phyloP scores from a whole-genome alignment of 2,888 invertebrate genomes.

The Philereme vetulata region DNA sequence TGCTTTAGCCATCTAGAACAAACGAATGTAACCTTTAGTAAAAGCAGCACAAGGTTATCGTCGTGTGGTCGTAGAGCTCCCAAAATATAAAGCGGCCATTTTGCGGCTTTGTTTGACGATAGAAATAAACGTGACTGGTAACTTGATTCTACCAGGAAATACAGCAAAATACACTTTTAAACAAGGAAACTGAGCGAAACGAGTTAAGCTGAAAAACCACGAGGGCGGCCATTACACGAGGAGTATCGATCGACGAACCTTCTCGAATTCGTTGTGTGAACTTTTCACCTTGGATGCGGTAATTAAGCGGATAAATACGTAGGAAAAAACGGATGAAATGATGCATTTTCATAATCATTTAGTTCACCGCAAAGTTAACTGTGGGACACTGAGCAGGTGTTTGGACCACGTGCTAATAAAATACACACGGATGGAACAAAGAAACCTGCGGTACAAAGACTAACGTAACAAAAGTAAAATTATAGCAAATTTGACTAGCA shows the following conservation, averaged over 20 bases:
- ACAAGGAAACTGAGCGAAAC: background rate
- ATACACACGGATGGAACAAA: slow-evolving; percentile 8
- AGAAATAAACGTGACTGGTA: slow-evolving; percentile 12
- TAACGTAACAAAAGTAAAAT: too few species aligned
- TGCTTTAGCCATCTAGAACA: slow-evolving; percentile 86
- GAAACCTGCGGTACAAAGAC: slow-evolving; percentile 2
- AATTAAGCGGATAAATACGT: background rate
- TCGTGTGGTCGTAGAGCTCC: background rate
- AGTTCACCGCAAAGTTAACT: background rate
- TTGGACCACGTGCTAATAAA: slow-evolving; percentile 29
- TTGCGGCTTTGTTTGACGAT: slow-evolving; percentile 17
- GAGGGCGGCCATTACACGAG: slow-evolving; percentile 53
- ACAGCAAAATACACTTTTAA: background rate
- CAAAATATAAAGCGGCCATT: slow-evolving; percentile 26
- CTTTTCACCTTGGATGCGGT: slow-evolving; percentile 26
- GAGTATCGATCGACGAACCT: slow-evolving; percentile 65
- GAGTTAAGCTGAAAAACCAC: slow-evolving; percentile 3
- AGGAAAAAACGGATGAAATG: background rate
- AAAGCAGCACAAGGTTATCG: background rate
- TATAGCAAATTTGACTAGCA: background rate
- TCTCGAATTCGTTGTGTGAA: slow-evolving; percentile 52
- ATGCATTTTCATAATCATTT: background rate
- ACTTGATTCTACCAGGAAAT: background rate
- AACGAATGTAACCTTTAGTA: slow-evolving; percentile 30
- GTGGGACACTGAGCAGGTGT: slow-evolving; percentile 17